Conservation (phyloP, 2,113 vertebrate species). For the Cettia cetti region DNA sequence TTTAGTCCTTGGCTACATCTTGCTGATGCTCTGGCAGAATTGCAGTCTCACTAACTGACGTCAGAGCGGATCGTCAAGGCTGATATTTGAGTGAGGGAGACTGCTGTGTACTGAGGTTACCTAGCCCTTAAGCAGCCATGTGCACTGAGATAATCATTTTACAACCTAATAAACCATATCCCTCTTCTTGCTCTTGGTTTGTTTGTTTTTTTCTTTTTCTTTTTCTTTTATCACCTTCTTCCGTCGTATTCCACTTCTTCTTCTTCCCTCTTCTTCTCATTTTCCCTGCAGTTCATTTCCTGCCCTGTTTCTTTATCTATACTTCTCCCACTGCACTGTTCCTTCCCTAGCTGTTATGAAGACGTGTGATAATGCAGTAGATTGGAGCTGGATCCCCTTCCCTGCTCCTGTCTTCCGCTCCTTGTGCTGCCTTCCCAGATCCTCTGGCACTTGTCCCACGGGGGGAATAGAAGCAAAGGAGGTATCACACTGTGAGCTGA, state of each 20-base stretch:
- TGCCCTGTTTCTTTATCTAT: conserved; percentile 62
- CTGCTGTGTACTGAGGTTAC: background rate
- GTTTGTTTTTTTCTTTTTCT: background rate
- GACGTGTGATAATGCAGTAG: background rate
- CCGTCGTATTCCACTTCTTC: conserved; percentile 49
- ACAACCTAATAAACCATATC: conserved; percentile 35
- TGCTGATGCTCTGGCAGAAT: conserved; percentile 9
- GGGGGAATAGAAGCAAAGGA: background rate
- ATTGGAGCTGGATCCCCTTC: conserved; percentile 42
- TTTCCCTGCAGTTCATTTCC: conserved; percentile 59
- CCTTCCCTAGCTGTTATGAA: conserved; percentile 38
- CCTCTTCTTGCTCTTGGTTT: conserved; percentile 54
- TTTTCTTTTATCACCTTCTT: conserved; percentile 59
- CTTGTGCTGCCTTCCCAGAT: conserved; percentile 32
- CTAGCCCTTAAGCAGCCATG: background rate
- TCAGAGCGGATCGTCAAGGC: background rate
- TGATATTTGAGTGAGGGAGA: background rate
- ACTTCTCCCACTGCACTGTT: conserved; percentile 40
- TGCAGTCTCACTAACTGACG: background rate
- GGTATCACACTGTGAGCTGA: background rate
- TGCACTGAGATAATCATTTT: conserved; percentile 20
- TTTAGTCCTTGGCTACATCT: conserved; percentile 19
- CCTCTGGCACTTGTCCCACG: background rate
- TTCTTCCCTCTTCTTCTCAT: conserved; percentile 57
- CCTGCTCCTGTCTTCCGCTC: conserved; percentile 22